Evolutionary conservation across 2,113 vertebrate genomes (phyloP).

Genomic region (Rhynchomys soricoides): DNA sequence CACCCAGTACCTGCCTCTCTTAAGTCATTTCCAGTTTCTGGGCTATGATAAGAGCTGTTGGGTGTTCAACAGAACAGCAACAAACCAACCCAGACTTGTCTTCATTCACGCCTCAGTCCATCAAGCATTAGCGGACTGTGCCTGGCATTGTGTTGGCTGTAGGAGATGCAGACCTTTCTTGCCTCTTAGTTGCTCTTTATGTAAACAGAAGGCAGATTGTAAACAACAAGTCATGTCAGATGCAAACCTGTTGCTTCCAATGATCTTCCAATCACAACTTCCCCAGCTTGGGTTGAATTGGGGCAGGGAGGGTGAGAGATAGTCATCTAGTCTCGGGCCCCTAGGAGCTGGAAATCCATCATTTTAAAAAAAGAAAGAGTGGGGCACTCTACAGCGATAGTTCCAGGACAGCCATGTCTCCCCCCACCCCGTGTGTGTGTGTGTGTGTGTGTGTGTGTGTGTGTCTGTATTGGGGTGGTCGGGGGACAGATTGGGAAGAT

Average conservation of each 20-base stretch:
- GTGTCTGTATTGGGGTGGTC: background rate
- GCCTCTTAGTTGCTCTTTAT: background rate
- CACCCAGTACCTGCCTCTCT: constrained; percentile 59
- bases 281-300: background rate
- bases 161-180: background rate
- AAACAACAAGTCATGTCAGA: background rate
- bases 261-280: background rate
- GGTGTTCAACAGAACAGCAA: constrained; percentile 48
- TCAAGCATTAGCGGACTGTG: background rate
- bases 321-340: background rate
- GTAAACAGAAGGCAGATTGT: background rate
- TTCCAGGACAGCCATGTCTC: background rate
- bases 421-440: too few relatives aligned
- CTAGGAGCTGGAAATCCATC: background rate
- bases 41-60: constrained; percentile 15
- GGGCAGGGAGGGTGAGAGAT: background rate
- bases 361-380: background rate
- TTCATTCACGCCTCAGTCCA: constrained; percentile 33
- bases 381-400: background rate
- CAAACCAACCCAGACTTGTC: background rate
- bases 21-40: constrained; percentile 65
- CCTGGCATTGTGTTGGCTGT: background rate
- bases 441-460: too few relatives aligned
- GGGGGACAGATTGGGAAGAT: too few relatives aligned
- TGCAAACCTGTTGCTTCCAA: background rate